Percentiles rank a stretch among this genome's conserved stretches.
Conservation (phyloP, 2,888 invertebrate genomes). For the Nephrotoma appendiculata region DNA sequence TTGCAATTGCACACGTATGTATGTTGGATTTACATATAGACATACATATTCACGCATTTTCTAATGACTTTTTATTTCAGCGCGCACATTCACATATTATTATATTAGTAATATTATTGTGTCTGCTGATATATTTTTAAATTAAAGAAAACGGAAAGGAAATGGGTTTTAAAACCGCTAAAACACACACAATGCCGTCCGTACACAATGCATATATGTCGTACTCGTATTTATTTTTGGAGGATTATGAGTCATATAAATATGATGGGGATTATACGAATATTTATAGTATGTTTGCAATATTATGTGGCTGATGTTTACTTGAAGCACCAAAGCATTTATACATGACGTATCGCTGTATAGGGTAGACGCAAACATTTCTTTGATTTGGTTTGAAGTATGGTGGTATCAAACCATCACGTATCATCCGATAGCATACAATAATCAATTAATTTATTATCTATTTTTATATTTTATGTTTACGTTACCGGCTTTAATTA, state of each 20-base stretch:
- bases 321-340: not conserved
- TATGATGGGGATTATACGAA: not conserved
- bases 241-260: not conserved
- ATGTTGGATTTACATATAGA: not conserved
- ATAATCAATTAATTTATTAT: not conserved
- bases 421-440: not conserved
- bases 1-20: not conserved
- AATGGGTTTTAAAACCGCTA: not conserved
- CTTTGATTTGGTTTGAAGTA: not conserved
- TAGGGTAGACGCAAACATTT: not conserved
- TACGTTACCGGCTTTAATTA: not conserved
- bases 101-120: not conserved
- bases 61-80: not conserved
- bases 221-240: not conserved
- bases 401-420: not conserved
- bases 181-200: not conserved
- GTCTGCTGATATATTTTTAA: not conserved
- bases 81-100: not conserved
- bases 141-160: not conserved
- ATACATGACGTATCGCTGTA: not conserved
- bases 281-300: not conserved
- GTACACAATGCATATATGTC: not conserved
- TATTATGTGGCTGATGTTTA: not conserved
- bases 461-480: not conserved
- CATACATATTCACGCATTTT: not conserved